Percentiles rank a stretch among this genome's conserved stretches.
Evolutionary conservation across 2,797 vertebrate species (phyloP).

Genomic region (Prunella strophiata): DNA sequence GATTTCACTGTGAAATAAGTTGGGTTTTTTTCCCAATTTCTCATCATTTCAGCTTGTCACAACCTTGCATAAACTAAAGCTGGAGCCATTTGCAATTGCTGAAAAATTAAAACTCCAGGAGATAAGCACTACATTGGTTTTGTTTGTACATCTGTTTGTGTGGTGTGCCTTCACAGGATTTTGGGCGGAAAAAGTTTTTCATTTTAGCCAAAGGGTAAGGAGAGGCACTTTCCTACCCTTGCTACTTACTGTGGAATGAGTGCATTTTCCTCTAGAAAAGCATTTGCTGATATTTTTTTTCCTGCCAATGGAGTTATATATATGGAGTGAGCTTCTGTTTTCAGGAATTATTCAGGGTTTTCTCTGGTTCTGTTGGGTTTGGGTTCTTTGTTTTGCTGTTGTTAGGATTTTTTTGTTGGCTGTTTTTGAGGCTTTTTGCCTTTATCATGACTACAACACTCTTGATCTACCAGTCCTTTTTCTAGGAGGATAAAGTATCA

Average conservation of each 20-base stretch:
- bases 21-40: background rate
- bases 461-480: background rate
- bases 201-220: background rate
- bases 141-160: background rate
- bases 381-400: background rate
- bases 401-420: background rate
- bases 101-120: background rate
- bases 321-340: background rate
- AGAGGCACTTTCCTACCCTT: background rate
- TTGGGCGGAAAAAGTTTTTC: background rate
- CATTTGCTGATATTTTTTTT: background rate
- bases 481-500: background rate
- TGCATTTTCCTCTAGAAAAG: background rate
- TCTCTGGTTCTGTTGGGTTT: background rate
- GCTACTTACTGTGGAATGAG: background rate
- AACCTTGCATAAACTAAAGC: background rate
- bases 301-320: background rate
- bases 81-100: background rate
- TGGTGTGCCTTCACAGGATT: background rate
- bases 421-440: background rate
- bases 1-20: background rate
- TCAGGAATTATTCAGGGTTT: background rate
- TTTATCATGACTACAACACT: background rate
- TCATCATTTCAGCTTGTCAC: background rate
- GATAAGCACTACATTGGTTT: background rate